phyloP scores from a whole-genome alignment of 1,140 invertebrate genomes.

The Heliothis subflexa region DNA sequence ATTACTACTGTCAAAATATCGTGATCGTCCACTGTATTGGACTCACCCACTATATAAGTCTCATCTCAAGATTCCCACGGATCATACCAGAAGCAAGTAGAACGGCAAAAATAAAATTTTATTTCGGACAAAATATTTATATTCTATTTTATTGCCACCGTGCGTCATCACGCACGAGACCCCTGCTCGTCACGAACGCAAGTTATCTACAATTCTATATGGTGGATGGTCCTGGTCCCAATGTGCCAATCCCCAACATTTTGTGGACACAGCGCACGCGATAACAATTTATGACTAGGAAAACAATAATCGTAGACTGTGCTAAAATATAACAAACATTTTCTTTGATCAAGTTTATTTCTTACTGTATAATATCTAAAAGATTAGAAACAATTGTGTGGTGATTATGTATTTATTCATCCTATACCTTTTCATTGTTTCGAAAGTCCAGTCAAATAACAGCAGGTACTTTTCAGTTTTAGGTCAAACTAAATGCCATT shows the following conservation, averaged over 20 bases:
- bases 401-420: too few relatives aligned
- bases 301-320: conserved; percentile 11
- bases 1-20: too few relatives aligned
- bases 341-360: too few relatives aligned
- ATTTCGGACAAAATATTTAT: neutral
- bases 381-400: too few relatives aligned
- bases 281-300: conserved; percentile 16
- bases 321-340: neutral
- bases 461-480: neutral
- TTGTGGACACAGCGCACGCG: conserved; percentile 13
- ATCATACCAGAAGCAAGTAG: neutral
- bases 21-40: too few relatives aligned
- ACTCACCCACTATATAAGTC: too few relatives aligned
- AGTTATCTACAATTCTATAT: neutral
- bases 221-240: conserved; percentile 4
- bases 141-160: neutral
- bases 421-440: neutral
- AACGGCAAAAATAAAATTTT: neutral
- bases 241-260: conserved; percentile 5
- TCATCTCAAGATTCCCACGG: neutral
- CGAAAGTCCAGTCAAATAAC: neutral
- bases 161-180: conserved; percentile 8
- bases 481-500: neutral
- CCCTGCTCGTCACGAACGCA: neutral
- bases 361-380: too few relatives aligned